Conservation (phyloP, 2,113 vertebrate genomes). For the Microcebus griseorufus region DNA sequence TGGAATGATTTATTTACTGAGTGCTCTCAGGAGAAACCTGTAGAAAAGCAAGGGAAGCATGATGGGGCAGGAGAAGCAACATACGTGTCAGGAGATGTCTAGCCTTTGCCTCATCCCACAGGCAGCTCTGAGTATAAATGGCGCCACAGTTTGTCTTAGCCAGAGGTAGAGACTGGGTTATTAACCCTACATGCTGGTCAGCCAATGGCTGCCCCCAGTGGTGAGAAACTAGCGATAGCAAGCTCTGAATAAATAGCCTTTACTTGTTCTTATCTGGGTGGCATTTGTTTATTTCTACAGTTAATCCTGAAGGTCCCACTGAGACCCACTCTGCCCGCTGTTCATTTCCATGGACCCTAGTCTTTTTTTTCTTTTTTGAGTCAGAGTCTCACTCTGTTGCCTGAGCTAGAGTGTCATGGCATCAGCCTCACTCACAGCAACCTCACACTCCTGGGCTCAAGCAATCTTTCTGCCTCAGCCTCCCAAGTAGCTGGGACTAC, state of each 20-base stretch:
- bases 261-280: background rate
- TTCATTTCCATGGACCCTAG: too few species aligned
- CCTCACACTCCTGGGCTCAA: too few species aligned
- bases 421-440: too few species aligned
- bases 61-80: too few species aligned
- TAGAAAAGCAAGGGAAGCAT: background rate
- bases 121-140: background rate
- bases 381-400: too few species aligned
- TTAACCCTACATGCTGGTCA: fast-evolving
- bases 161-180: background rate
- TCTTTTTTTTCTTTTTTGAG: too few species aligned
- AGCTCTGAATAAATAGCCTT: background rate
- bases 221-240: too few species aligned
- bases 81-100: background rate
- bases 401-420: too few species aligned
- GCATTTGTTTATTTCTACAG: background rate
- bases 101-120: fast-evolving
- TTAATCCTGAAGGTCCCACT: background rate
- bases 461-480: too few species aligned
- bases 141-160: background rate
- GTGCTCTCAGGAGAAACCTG: background rate
- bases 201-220: fast-evolving
- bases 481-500: too few species aligned
- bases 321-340: background rate
- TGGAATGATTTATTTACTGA: background rate